Evolutionary conservation across 2,113 vertebrate species (phyloP), one percentile per base, ranked within the genome.

Genomic region (Artemisiospiza belli): DNA sequence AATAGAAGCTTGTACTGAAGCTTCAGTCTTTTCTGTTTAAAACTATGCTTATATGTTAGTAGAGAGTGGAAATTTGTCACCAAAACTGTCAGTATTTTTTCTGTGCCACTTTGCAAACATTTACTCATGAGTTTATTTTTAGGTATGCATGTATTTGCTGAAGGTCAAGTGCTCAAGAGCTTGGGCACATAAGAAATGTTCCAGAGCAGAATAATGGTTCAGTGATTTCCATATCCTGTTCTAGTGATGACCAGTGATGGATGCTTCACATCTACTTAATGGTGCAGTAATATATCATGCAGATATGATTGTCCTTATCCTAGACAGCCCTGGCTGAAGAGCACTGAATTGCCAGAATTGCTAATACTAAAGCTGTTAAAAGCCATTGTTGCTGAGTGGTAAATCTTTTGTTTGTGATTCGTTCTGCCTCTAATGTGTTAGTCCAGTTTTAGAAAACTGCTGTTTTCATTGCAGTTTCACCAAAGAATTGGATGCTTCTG

Each of bases 301-400:
- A 90, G 92, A 87, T 91, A 94, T 51, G 52, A 67, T 78, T 92
- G 73, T 78, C 49, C 52, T 92, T 93, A 82, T 79, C 74, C 78
- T 52, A 79, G 31, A 61, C 41, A 72, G 11, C 37, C 9, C 54
- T 72, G 64, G 10, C 64, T 92, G 15, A 55, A n/a, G 44, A 94
- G 61, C 55, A 83, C 20, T 35, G 87, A 82, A 64, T 43, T 0
- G 0, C 57, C 47, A 75, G 64, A 66, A 90, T 16, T 91, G 17
- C 15, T 95, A 74, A 90, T 21, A 33, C 27, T 83, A 46, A 89
- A 81, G 12, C 21, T 68, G 22, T 57, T 87, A 68, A 23, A 51
- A 51, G 46, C 27, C 23, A 22, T 13, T 90, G 24, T 7, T 85
- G 22, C 24, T 91, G 24, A 76, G 16, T 30, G 23, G 31, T 61